Percentiles rank a stretch among this genome's conserved stretches.
These are phyloP conservation scores for Noctua fimbriata DNA, from an alignment of 2,888 invertebrate genomes.

Conservation along the genomic window DNA sequence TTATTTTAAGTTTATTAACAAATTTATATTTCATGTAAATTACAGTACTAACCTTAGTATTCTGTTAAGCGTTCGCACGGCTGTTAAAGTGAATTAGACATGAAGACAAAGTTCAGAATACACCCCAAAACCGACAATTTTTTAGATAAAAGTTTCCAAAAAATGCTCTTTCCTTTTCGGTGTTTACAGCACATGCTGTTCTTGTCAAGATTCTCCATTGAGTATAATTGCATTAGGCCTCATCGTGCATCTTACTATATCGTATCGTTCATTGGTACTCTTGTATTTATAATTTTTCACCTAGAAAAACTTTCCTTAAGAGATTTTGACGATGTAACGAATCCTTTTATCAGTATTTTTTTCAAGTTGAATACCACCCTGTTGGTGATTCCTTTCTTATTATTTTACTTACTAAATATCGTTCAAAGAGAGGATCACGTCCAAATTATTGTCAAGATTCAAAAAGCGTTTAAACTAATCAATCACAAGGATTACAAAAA, in stretches of 20 bases:
- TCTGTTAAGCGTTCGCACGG: not conserved
- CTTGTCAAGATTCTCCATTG: constrained; percentile 28
- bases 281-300: constrained; percentile 24
- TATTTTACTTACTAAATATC: constrained; percentile 13
- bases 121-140: constrained; percentile 16
- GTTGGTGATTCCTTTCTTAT: constrained; percentile 13
- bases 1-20: not conserved
- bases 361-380: not conserved
- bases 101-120: constrained; percentile 1
- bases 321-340: not conserved
- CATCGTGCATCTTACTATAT: constrained; percentile 24
- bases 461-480: constrained; percentile 24
- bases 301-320: not conserved
- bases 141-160: constrained; percentile 26
- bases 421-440: constrained; percentile 16
- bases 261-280: constrained; percentile 20
- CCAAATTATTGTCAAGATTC: constrained; percentile 30
- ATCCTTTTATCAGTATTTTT: not conserved
- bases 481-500: constrained; percentile 6
- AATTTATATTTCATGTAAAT: not conserved
- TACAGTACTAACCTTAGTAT: not conserved
- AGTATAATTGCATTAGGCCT: constrained; percentile 39
- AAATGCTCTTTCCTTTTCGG: constrained; percentile 22
- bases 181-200: constrained; percentile 30
- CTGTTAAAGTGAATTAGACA: not conserved